A percentile compares a stretch with the other conserved stretches of the same genome.
Conservation (phyloP, 1,140 invertebrate species). For the Aricia agestis region DNA sequence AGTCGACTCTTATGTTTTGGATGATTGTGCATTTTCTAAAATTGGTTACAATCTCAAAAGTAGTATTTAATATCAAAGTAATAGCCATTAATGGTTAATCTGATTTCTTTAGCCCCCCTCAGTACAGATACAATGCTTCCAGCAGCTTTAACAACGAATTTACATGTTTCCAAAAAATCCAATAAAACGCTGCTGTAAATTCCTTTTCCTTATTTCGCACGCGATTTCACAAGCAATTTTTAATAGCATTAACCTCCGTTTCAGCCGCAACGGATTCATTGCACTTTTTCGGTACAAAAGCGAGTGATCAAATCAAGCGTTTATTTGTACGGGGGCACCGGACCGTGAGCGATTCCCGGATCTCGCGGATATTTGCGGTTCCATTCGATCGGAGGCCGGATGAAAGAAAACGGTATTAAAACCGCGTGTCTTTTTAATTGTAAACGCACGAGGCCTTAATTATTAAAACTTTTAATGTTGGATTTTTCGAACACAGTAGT, state of each 20-base stretch:
- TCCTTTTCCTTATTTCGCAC: slow-evolving; percentile 1
- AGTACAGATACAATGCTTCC: too few species aligned
- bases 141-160: neutral
- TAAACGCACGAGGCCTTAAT: neutral
- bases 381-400: slow-evolving; percentile 33
- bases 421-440: slow-evolving; percentile 3
- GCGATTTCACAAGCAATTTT: neutral
- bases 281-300: slow-evolving; percentile 33
- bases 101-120: too few species aligned
- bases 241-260: slow-evolving; percentile 31
- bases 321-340: slow-evolving; percentile 34
- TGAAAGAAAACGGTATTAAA: slow-evolving; percentile 25
- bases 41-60: too few species aligned
- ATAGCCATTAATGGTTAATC: too few species aligned
- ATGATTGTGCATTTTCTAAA: too few species aligned
- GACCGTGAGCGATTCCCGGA: slow-evolving; percentile 35
- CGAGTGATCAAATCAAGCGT: slow-evolving; percentile 39
- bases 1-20: too few species aligned
- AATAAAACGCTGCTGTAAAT: neutral
- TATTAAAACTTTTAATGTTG: neutral
- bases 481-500: too few species aligned
- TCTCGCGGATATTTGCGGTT: slow-evolving; percentile 38
- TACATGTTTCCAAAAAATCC: neutral
- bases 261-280: slow-evolving; percentile 23
- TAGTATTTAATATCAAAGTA: too few species aligned